Evolutionary conservation across 2,113 vertebrate genomes (phyloP).

Genomic region (Notothenia rossii): DNA sequence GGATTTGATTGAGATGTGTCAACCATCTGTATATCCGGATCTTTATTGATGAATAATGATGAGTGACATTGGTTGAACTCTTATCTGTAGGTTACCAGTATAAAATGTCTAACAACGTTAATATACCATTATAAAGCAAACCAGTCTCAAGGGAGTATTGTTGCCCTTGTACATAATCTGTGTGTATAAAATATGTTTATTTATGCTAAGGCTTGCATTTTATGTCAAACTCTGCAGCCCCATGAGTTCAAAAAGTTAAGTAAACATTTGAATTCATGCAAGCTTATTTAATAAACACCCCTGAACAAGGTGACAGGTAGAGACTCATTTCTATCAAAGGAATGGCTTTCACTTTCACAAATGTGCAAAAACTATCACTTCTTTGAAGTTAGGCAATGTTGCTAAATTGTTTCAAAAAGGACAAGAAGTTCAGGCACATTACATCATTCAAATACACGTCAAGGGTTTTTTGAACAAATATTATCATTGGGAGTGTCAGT

Average conservation of each 20-base stretch:
- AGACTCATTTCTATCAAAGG: not conserved
- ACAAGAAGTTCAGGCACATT: not conserved
- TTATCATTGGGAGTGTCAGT: conserved; percentile 17
- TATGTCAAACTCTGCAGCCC: too few species aligned
- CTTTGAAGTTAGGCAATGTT: not conserved
- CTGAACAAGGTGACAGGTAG: not conserved
- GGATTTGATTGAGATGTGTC: too few species aligned
- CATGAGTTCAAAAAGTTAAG: not conserved
- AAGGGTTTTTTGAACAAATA: not conserved
- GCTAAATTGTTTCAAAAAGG: not conserved
- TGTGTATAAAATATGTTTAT: too few species aligned
- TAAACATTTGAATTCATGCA: not conserved
- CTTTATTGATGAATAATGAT: too few species aligned
- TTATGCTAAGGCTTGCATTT: too few species aligned
- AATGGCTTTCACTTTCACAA: not conserved
- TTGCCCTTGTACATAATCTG: too few species aligned
- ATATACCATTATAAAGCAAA: too few species aligned
- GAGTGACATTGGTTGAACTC: too few species aligned
- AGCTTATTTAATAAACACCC: not conserved
- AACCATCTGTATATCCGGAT: too few species aligned
- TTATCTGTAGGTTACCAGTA: too few species aligned
- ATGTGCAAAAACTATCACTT: not conserved
- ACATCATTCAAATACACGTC: not conserved
- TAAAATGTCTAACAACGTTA: too few species aligned
- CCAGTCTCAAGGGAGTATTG: too few species aligned